A percentile compares a stretch with the other conserved stretches of the same genome.
These are phyloP conservation scores for Euglossa dilemma DNA, from an alignment of 1,140 invertebrate genomes.

Conservation along the genomic window DNA sequence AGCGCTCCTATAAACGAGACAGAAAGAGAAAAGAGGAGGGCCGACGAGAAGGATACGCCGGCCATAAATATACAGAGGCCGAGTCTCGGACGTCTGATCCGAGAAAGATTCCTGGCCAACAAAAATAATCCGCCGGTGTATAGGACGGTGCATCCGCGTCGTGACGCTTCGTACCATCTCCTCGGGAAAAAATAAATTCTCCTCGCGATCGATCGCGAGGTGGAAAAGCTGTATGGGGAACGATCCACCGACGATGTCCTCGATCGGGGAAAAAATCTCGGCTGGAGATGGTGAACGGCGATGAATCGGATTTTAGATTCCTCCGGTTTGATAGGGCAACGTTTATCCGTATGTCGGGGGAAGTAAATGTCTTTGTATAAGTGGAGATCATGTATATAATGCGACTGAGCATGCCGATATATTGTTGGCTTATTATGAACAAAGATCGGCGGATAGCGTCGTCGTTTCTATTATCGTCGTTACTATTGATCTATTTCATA, in stretches of 20 bases:
- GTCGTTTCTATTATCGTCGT: no score
- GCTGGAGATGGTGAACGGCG: no score
- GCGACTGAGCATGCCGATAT: no score
- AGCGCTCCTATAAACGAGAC: constrained; percentile 67
- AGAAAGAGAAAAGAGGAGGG: constrained; percentile 32
- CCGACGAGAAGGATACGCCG: constrained; percentile 74
- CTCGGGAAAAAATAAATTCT: constrained; percentile 27
- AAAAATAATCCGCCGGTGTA: constrained; percentile 66
- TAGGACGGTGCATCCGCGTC: constrained; percentile 50
- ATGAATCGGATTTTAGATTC: no score
- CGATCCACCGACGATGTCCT: neutral
- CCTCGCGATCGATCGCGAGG: no score
- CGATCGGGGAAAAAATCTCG: neutral
- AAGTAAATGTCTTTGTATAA: no score
- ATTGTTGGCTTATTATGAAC: no score
- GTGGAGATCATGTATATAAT: no score
- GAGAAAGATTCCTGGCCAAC: constrained; percentile 73
- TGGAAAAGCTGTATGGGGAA: neutral
- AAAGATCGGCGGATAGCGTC: no score
- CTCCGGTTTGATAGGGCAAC: no score
- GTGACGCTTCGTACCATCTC: constrained; percentile 40
- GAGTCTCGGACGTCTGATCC: constrained; percentile 77
- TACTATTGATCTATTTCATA: no score
- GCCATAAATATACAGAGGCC: constrained; percentile 80
- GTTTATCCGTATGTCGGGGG: no score